phyloP scores from a whole-genome alignment of 1,140 invertebrate genomes.

The Chionoecetes opilio region DNA sequence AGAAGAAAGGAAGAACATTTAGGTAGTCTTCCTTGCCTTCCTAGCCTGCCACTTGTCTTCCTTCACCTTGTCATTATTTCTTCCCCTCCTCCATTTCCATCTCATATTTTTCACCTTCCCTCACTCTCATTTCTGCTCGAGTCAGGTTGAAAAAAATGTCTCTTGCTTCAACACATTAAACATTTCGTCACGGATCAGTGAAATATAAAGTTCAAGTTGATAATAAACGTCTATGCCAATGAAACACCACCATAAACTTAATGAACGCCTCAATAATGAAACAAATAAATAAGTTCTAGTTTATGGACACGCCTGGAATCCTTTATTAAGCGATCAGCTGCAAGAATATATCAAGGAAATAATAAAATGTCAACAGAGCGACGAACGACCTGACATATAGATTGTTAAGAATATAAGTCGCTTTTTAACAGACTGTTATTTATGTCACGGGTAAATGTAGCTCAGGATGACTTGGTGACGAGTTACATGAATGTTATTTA shows the following conservation, averaged over 20 bases:
- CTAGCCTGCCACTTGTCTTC: not conserved
- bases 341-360: not conserved
- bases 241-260: not conserved
- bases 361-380: too few species aligned
- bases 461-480: too few species aligned
- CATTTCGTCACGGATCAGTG: not conserved
- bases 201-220: not conserved
- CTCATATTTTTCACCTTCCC: not conserved
- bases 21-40: not conserved
- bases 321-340: not conserved
- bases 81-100: not conserved
- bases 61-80: not conserved
- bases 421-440: too few species aligned
- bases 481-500: too few species aligned
- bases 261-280: not conserved
- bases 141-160: too few species aligned
- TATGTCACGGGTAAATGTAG: too few species aligned
- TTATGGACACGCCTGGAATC: not conserved
- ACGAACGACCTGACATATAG: too few species aligned
- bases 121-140: not conserved
- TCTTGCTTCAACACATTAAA: not conserved
- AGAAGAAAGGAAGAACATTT: not conserved
- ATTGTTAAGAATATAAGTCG: too few species aligned
- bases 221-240: slow-evolving; percentile 3
- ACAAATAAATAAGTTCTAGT: not conserved